Percentiles rank a stretch among this genome's conserved stretches.
Conservation (phyloP, 2,113 vertebrate species). For the Syrrhaptes paradoxus region DNA sequence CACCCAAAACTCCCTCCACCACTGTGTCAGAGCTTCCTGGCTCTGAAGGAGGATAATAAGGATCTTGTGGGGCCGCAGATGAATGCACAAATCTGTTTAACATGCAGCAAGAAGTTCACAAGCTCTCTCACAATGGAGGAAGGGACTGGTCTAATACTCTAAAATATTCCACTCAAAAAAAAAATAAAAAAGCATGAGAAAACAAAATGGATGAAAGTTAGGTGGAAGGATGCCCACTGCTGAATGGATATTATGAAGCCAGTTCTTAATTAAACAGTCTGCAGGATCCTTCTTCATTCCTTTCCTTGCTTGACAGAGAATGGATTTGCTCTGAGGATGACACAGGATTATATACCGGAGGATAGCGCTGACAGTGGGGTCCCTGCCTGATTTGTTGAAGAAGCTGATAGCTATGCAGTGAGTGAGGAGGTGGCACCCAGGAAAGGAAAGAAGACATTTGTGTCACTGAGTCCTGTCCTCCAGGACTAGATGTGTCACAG, state of each 20-base stretch:
- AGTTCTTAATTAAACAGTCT: slow-evolving; percentile 12
- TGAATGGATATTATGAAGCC: neutral
- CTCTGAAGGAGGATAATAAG: neutral
- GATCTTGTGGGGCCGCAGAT: neutral
- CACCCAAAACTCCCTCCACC: neutral
- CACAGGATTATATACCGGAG: neutral
- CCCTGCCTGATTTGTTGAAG: neutral
- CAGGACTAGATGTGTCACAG: neutral
- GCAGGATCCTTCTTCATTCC: neutral
- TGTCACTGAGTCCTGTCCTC: neutral
- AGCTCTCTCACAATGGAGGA: neutral
- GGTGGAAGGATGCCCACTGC: neutral
- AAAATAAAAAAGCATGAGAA: neutral
- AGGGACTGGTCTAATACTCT: neutral
- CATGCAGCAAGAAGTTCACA: neutral
- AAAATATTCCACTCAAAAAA: neutral
- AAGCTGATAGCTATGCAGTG: neutral
- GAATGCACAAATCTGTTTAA: neutral
- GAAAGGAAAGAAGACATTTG: neutral
- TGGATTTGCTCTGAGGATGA: neutral
- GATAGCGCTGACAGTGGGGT: neutral
- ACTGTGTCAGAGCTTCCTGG: neutral
- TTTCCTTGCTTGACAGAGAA: neutral
- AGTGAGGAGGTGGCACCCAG: neutral
- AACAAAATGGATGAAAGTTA: neutral